Conservation (phyloP, 2,797 vertebrate genomes). For the Cygnus olor region DNA sequence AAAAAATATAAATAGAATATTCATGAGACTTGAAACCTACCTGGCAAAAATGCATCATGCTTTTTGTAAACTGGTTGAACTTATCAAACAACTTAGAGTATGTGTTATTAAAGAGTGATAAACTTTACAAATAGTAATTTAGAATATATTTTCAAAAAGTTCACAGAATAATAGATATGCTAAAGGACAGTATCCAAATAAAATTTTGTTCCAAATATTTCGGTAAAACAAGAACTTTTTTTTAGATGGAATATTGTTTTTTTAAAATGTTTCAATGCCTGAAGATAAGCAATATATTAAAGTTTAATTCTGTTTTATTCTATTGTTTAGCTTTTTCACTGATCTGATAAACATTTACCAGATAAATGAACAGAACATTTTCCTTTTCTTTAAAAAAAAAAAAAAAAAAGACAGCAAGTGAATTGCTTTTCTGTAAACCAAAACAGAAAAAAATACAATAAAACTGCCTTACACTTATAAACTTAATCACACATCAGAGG, state of each 20-base stretch:
- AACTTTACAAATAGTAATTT: conserved; percentile 16
- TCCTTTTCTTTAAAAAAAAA: not conserved
- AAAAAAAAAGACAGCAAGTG: not conserved
- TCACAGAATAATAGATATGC: not conserved
- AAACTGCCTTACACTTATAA: conserved; percentile 34
- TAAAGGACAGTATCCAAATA: conserved; percentile 11
- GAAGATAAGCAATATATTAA: conserved; percentile 74
- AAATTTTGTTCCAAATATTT: conserved; percentile 68
- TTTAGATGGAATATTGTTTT: conserved; percentile 66
- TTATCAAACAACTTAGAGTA: not conserved
- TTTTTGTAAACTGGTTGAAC: conserved; percentile 26
- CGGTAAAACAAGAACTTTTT: conserved; percentile 46
- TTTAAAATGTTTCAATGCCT: conserved; percentile 43
- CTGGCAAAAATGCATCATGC: not conserved
- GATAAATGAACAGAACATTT: conserved; percentile 51
- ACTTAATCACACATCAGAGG: conserved; percentile 29
- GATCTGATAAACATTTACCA: conserved; percentile 71
- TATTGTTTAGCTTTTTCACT: conserved; percentile 65
- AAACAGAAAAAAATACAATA: conserved; percentile 17
- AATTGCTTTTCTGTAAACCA: conserved; percentile 21
- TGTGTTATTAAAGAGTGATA: conserved; percentile 47
- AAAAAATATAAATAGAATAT: not conserved
- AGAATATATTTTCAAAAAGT: not conserved
- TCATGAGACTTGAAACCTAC: not conserved
- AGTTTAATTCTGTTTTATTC: conserved; percentile 74